phyloP scores from a whole-genome alignment of 2,113 vertebrate species.

The Chaetodon auriga region DNA sequence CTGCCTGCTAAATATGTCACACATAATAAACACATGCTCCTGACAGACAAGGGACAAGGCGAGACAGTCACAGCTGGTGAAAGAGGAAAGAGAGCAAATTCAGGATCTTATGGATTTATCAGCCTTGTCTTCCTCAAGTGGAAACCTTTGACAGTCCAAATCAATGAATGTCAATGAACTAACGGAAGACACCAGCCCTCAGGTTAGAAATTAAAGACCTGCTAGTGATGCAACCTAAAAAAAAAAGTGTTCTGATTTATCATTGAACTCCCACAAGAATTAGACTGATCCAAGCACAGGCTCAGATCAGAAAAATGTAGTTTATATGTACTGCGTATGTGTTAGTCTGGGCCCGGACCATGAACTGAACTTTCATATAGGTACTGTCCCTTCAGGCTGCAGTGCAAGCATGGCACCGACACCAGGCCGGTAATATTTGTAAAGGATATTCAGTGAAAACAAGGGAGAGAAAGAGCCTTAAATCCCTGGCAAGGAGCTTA shows the following conservation, averaged over 20 bases:
- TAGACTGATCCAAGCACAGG: neutral
- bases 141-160: slow-evolving; percentile 49
- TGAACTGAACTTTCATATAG: slow-evolving; percentile 49
- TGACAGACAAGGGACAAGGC: slow-evolving; percentile 68
- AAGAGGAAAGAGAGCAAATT: slow-evolving; percentile 47
- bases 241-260: neutral
- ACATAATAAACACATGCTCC: slow-evolving; percentile 78
- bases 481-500: slow-evolving; percentile 77
- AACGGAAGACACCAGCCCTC: slow-evolving; percentile 13
- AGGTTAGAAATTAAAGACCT: slow-evolving; percentile 36
- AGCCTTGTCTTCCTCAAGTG: slow-evolving; percentile 31
- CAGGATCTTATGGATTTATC: slow-evolving; percentile 53
- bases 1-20: slow-evolving; percentile 82
- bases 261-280: slow-evolving; percentile 9
- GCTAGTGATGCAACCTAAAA: slow-evolving; percentile 3
- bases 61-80: slow-evolving; percentile 50
- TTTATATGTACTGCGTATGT: neutral
- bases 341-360: slow-evolving; percentile 31
- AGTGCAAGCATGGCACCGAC: slow-evolving; percentile 61
- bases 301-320: slow-evolving; percentile 6
- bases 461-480: slow-evolving; percentile 70
- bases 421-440: slow-evolving; percentile 77
- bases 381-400: slow-evolving; percentile 41
- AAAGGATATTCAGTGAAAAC: slow-evolving; percentile 77
- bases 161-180: slow-evolving; percentile 41